Base-by-base conservation (phyloP, 2,113 vertebrate genomes). In the Rafetus swinhoei region DNA sequence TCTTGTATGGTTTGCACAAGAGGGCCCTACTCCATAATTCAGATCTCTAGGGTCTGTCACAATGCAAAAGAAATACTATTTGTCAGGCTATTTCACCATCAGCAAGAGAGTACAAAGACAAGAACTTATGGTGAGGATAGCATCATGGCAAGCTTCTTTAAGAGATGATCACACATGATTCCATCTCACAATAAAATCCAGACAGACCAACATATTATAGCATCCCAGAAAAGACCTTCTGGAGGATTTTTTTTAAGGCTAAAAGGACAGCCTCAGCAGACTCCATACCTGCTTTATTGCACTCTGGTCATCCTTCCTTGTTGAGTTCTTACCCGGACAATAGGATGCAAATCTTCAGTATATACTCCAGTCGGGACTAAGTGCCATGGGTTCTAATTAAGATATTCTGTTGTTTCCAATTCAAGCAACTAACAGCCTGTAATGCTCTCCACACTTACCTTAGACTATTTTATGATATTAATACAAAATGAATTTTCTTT, bases 401-500 rank as follows among this genome's bases (percentile, higher is more conserved):
- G 87, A 52, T 35, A 55, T 87, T 89, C 76, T 94, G 85, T 91
- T 90, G 24, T 91, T 92, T 91, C 82, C 57, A 29, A 83, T 79
- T 91, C 85, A 94, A 83, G 79, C 60, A 82, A 83, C 57, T 65
- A 59, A 82, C 65, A 74, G 57, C 57, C 72, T 81, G 16, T 52
- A 81, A 80, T 22, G 77, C 54, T 86, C 80, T 79, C 56, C 54
- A 84, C 81, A 86, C 79, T 84, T 79, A 85, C 77, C 65, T 76
- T 94, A 62, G 55, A 92, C 91, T 57, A 86, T 50, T 79, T 60
- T 50, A 57, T 80, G 18, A 52, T 65, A 92, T 76, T 69, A 56
- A 84, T 81, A 82, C 53, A 80, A 92, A 32, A 62, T 35, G 39
- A n/a, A 35, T 81, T n/a, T 35, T 56, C n/a, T 24, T 57, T 57